These are phyloP conservation scores for Poecile atricapillus DNA, from an alignment of 2,113 vertebrate species.

Conservation along the genomic window DNA sequence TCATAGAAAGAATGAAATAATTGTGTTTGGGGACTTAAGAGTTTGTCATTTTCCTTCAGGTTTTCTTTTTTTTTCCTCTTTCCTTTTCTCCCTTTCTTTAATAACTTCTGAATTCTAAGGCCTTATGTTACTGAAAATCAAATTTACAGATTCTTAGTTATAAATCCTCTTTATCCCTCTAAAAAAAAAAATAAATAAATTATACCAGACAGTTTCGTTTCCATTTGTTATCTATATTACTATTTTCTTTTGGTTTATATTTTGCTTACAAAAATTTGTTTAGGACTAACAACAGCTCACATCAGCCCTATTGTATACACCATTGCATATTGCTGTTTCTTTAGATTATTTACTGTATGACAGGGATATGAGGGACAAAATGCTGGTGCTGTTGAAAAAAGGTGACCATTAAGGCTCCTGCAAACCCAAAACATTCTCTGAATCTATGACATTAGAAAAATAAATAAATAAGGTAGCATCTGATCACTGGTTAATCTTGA, in stretches of 20 bases:
- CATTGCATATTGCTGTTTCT: background rate
- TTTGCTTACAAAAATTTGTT: background rate
- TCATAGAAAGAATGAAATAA: background rate
- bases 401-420: background rate
- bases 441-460: background rate
- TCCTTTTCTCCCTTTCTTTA: background rate
- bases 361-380: background rate
- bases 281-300: background rate
- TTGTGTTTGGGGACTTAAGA: background rate
- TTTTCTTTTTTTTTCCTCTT: background rate
- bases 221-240: background rate
- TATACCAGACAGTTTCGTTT: background rate
- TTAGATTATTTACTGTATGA: background rate
- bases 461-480: background rate
- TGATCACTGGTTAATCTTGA: background rate
- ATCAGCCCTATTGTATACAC: background rate
- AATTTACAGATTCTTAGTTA: background rate
- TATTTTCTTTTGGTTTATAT: background rate
- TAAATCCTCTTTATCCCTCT: background rate
- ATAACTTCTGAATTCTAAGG: background rate
- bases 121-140: background rate
- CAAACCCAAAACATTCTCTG: background rate
- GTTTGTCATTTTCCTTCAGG: background rate
- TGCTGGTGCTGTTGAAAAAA: background rate
- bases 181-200: background rate